These are phyloP conservation scores for Rotaria magnacalcarata DNA, from an alignment of 2,888 invertebrate genomes.

Conservation along the genomic window DNA sequence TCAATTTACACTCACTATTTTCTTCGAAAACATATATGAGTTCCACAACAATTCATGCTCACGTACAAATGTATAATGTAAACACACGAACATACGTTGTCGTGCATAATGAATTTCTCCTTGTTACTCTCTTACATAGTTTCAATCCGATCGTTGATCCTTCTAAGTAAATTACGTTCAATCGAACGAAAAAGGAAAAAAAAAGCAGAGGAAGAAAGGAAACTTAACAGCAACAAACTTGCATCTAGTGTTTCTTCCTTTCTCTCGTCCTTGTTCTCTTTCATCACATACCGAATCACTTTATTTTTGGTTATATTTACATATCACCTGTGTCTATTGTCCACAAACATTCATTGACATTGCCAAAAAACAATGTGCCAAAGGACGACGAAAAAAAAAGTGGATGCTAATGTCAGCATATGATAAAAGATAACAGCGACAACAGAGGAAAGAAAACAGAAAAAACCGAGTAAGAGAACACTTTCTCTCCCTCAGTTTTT, in stretches of 20 bases:
- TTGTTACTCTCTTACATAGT: neutral
- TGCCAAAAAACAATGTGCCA: neutral
- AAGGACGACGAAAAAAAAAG: neutral
- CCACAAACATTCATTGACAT: neutral
- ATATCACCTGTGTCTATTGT: neutral
- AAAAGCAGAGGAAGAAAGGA: neutral
- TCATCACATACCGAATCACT: neutral
- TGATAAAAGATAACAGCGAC: neutral
- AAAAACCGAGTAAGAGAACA: neutral
- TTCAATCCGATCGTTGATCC: constrained; percentile 13
- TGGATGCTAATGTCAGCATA: neutral
- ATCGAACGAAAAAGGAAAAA: too few relatives aligned
- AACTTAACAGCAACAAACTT: neutral
- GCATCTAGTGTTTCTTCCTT: neutral
- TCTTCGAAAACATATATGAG: too few relatives aligned
- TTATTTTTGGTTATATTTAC: neutral
- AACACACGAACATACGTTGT: neutral
- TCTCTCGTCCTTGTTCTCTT: neutral
- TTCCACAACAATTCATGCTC: too few relatives aligned
- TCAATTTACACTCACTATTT: too few relatives aligned
- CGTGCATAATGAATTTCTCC: neutral
- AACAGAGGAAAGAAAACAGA: neutral
- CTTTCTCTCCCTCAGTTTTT: neutral
- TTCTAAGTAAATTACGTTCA: neutral
- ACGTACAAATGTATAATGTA: neutral